Percentiles rank a stretch among this genome's conserved stretches.
phyloP scores from a whole-genome alignment of 2,888 invertebrate genomes.

The Crioceris asparagi region DNA sequence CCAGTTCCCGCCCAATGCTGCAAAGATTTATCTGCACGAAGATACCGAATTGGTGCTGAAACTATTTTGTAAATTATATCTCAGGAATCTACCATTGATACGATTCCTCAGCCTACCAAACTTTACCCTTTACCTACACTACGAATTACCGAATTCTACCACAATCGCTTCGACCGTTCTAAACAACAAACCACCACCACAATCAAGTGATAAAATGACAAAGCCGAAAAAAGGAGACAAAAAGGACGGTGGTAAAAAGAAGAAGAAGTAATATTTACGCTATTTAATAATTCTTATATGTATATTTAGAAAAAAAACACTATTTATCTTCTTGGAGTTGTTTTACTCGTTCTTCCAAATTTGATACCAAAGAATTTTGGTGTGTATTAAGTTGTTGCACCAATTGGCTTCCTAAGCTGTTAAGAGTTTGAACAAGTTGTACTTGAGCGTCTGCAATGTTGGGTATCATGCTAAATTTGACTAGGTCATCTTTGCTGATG shows the following conservation, averaged over 20 bases:
- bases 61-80: conserved; percentile 32
- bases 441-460: conserved; percentile 55
- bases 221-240: conserved; percentile 18
- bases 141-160: conserved; percentile 17
- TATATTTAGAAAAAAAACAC: conserved; percentile 9
- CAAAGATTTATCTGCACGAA: conserved; percentile 29
- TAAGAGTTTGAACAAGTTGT: conserved; percentile 57
- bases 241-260: conserved; percentile 18
- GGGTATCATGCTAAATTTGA: conserved; percentile 54
- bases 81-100: conserved; percentile 34
- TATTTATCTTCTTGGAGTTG: conserved; percentile 28
- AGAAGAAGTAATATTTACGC: conserved; percentile 13
- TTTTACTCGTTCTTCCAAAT: conserved; percentile 50
- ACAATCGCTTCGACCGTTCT: not conserved
- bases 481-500: conserved; percentile 56
- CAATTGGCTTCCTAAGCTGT: conserved; percentile 52
- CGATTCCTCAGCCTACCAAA: conserved; percentile 32
- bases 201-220: conserved; percentile 10
- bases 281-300: conserved; percentile 10
- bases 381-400: conserved; percentile 56
- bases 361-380: conserved; percentile 55
- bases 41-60: conserved; percentile 29
- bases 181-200: not conserved
- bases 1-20: conserved; percentile 31
- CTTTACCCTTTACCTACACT: conserved; percentile 30